phyloP scores from a whole-genome alignment of 2,113 vertebrate genomes.

The Vulpes vulpes region DNA sequence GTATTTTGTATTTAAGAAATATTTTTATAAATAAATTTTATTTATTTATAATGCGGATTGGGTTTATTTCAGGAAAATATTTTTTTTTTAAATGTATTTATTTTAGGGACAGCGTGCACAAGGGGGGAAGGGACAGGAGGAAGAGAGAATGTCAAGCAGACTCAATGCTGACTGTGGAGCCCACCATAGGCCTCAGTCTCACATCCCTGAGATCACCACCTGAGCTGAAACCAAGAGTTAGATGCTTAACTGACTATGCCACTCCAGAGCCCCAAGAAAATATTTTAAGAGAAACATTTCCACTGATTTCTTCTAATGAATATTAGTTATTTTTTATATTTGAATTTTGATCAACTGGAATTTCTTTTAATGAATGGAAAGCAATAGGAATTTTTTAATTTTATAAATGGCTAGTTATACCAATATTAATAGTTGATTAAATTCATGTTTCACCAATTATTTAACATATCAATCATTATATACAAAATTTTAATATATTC shows the following conservation, averaged over 20 bases:
- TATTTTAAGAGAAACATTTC: neutral
- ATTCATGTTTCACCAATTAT: neutral
- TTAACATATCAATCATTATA: neutral
- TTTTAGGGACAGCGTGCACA: neutral
- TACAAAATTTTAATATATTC: neutral
- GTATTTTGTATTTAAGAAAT: neutral
- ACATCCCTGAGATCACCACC: neutral
- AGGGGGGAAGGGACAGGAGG: neutral
- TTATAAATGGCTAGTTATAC: neutral
- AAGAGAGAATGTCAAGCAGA: neutral
- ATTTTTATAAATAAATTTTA: neutral
- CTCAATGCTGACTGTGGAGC: neutral
- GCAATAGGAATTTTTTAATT: neutral
- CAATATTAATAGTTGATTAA: neutral
- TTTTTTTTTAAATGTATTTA: neutral
- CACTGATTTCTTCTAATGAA: neutral
- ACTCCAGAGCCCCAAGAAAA: neutral
- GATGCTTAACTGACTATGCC: neutral
- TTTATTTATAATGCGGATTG: neutral
- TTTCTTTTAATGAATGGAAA: constrained; percentile 1
- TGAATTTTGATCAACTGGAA: neutral
- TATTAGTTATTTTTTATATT: neutral
- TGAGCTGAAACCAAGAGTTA: neutral
- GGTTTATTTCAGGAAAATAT: neutral
- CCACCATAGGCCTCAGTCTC: neutral